Percentiles rank a stretch among this genome's conserved stretches.
Conservation (phyloP, 1,140 invertebrate species). For the Drosophila quadrilineata region DNA sequence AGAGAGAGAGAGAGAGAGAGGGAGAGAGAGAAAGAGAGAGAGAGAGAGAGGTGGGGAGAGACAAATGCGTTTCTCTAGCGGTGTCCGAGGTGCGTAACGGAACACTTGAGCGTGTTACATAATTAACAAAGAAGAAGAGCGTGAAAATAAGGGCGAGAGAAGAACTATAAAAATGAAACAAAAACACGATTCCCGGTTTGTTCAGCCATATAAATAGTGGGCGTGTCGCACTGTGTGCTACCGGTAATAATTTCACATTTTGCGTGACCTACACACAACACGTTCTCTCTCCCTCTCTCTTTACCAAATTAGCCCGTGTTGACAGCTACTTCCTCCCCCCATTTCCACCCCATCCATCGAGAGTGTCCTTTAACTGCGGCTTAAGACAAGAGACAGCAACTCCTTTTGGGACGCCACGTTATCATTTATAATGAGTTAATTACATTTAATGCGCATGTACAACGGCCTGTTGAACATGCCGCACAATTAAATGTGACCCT, state of each 20-base stretch:
- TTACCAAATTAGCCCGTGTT: slow-evolving; percentile 68
- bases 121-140: slow-evolving; percentile 58
- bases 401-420: slow-evolving; percentile 59
- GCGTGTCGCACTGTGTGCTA: slow-evolving; percentile 65
- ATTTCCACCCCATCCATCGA: neutral
- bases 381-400: slow-evolving; percentile 46
- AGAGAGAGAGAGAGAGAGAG: neutral
- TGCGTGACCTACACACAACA: slow-evolving; percentile 55
- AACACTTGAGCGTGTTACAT: slow-evolving; percentile 69
- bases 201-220: slow-evolving; percentile 55
- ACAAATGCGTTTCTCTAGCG: slow-evolving; percentile 45
- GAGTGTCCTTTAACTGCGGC: slow-evolving; percentile 13
- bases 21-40: neutral
- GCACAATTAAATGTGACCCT: slow-evolving; percentile 74
- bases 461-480: slow-evolving; percentile 74
- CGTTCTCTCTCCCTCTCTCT: slow-evolving; percentile 48
- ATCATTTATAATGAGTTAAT: slow-evolving; percentile 80
- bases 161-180: slow-evolving; percentile 62
- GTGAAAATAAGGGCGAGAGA: slow-evolving; percentile 60
- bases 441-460: slow-evolving; percentile 78
- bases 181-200: neutral
- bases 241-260: slow-evolving; percentile 73
- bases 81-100: slow-evolving; percentile 60
- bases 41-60: neutral
- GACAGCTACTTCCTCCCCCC: slow-evolving; percentile 24